Base-by-base conservation (phyloP, 2,888 invertebrate species). In the Drosophila phalerata region DNA sequence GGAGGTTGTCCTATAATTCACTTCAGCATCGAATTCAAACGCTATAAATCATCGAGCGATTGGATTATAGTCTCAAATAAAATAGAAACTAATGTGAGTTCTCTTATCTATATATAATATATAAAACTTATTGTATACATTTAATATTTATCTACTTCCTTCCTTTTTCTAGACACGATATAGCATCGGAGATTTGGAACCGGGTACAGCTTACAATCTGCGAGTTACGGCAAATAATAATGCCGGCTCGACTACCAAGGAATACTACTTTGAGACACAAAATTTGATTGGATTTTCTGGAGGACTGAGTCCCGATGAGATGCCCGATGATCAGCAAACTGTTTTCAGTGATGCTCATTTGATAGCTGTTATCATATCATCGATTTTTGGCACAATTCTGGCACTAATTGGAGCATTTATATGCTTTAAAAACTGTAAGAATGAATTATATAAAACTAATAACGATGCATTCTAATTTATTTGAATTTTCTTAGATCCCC, bases 1-100 rank as follows among this genome's bases (percentile, higher is more conserved):
- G 96, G 96, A 0, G 97, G 97, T 42, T 97, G 97, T 90, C 95
- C 96, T 0, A 95, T 97, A 80, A 94, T 94, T 1, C 95, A 96
- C 68, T 96, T 96, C 49, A 91, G 92, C 28, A 91, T 92, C n/a
- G 92, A 92, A 61, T 92, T 92, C 37, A 90, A 89, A 40, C 85
- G 88, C 13, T 85, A 91, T 58, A 89, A 89, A 11, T 74, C 89
- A 4, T 87, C 90, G 0, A 88, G 84, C 51, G 92, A 92, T 69
- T 92, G 92, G 92, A 92, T 92, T 30, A 88, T 93, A 86, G 94
- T 94, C 17, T 94, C 94, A 5, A 94, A 93, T 78, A 93, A 94
- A 81, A 92, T 94, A 53, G 92, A 93, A 61, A 92, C 93, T 6
- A 93, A 91, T 69, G 91, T 91, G 91, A 83, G 92, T 91, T 64